A percentile compares a stretch with the other conserved stretches of the same genome.
Evolutionary conservation across 1,140 invertebrate species (phyloP).

Genomic region (Gryllus bimaculatus): DNA sequence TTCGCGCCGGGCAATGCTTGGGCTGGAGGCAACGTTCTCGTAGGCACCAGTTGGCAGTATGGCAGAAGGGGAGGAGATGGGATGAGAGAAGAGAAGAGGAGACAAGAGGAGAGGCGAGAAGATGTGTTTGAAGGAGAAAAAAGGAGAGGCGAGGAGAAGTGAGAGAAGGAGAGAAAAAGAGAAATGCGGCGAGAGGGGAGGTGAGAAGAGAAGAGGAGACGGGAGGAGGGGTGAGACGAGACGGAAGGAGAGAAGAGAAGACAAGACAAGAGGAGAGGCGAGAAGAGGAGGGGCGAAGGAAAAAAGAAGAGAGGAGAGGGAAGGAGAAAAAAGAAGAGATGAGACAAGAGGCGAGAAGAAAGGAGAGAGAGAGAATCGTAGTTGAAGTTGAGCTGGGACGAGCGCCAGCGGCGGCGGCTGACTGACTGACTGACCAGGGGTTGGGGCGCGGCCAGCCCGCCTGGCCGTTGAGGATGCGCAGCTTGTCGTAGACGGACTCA

Average conservation of each 20-base stretch:
- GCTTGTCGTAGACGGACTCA: constrained; percentile 72
- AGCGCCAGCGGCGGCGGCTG: not conserved
- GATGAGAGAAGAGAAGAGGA: not conserved
- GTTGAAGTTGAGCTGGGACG: not conserved
- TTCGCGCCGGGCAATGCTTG: too few relatives aligned
- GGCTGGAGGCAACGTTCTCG: too few relatives aligned
- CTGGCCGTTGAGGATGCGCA: constrained; percentile 73
- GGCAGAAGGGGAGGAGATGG: not conserved
- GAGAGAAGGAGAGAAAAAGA: not conserved
- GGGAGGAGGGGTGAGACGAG: not conserved
- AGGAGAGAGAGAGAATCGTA: not conserved
- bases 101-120: not conserved
- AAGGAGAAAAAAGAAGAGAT: not conserved
- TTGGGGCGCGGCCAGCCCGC: constrained; percentile 29
- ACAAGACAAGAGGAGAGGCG: not conserved
- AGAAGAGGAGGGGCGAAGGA: not conserved
- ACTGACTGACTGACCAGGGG: constrained; percentile 19
- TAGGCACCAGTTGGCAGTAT: too few relatives aligned
- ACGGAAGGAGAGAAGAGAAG: not conserved
- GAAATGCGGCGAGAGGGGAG: not conserved
- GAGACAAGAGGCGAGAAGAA: too few relatives aligned
- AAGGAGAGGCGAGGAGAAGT: not conserved
- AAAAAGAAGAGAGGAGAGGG: not conserved
- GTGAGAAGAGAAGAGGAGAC: not conserved
- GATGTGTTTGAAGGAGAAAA: not conserved